phyloP scores from a whole-genome alignment of 2,113 vertebrate genomes.

The Phylloscopus whistleri region DNA sequence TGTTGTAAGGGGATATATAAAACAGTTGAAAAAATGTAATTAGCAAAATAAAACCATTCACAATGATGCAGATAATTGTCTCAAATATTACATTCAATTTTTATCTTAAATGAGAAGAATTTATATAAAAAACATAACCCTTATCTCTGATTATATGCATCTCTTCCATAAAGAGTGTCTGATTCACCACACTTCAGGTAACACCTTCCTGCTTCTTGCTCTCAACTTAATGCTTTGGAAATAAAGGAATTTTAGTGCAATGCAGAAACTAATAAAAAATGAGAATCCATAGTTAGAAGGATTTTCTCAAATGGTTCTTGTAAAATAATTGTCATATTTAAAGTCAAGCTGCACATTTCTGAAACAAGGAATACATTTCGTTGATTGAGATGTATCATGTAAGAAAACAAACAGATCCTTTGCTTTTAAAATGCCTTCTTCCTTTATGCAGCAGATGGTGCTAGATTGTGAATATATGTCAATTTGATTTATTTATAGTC shows the following conservation, averaged over 20 bases:
- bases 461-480: constrained; percentile 64
- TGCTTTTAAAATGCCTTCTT: constrained; percentile 22
- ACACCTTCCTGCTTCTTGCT: background rate
- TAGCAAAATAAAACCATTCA: background rate
- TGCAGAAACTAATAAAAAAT: background rate
- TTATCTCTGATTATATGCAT: background rate
- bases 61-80: background rate
- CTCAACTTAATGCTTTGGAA: background rate
- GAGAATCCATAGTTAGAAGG: background rate
- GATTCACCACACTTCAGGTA: background rate
- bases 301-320: background rate
- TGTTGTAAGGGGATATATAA: background rate
- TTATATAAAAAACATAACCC: background rate
- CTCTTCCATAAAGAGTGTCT: background rate
- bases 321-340: background rate
- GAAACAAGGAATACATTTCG: background rate
- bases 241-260: background rate
- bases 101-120: background rate
- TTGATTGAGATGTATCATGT: background rate
- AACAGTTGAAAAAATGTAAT: background rate
- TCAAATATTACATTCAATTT: background rate
- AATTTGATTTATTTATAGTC: constrained; percentile 56
- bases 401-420: background rate
- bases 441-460: constrained; percentile 54
- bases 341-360: background rate